A percentile compares a stretch with the other conserved stretches of the same genome.
Conservation (phyloP, 1,140 invertebrate species). For the Dysdera silvatica region DNA sequence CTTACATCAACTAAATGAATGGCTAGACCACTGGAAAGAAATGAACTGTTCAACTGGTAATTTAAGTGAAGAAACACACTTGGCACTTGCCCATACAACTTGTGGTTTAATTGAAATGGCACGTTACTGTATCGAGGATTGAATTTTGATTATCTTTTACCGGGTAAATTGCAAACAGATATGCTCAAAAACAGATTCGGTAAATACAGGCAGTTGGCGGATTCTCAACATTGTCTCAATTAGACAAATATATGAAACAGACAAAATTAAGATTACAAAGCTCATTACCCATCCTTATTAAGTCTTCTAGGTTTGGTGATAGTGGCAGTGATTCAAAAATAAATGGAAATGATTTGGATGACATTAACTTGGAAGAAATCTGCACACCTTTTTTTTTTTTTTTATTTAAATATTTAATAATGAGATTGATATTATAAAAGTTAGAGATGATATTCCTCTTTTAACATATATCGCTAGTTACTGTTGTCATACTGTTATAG, state of each 20-base stretch:
- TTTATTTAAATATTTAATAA: too few species aligned
- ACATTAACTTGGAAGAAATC: too few species aligned
- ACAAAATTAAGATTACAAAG: not conserved
- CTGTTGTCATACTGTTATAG: too few species aligned
- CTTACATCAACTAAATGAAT: constrained; percentile 15
- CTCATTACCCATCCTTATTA: too few species aligned
- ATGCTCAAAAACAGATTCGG: constrained; percentile 17
- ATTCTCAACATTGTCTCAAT: constrained; percentile 9
- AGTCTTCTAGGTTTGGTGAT: too few species aligned
- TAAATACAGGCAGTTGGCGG: constrained; percentile 20
- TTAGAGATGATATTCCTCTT: too few species aligned
- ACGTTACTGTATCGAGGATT: constrained; percentile 9
- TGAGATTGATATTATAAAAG: too few species aligned
- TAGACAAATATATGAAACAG: constrained; percentile 23
- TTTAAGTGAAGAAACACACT: constrained; percentile 16
- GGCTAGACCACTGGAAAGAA: constrained; percentile 22
- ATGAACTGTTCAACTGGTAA: not conserved
- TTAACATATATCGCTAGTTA: too few species aligned
- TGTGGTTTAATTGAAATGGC: constrained; percentile 19
- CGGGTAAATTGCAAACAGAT: constrained; percentile 29
- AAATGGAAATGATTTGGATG: too few species aligned
- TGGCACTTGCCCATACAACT: constrained; percentile 6
- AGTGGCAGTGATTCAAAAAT: too few species aligned
- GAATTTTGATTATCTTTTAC: constrained; percentile 7
- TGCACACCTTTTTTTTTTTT: too few species aligned